Evolutionary conservation across 1,140 invertebrate species (phyloP).

Genomic region (Lasaia peninsularis): DNA sequence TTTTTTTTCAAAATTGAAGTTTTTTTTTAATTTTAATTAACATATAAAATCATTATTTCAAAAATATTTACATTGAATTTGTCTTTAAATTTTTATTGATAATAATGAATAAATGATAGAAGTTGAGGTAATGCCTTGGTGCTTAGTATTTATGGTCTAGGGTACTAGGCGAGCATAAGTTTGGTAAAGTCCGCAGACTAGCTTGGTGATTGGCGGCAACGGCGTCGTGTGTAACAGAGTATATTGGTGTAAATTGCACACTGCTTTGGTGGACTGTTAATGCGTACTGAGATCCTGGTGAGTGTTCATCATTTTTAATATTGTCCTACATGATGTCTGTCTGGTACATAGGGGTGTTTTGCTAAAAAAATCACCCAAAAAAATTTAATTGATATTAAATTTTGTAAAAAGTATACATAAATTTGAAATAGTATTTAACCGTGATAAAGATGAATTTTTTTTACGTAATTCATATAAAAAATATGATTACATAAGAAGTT

Average conservation of each 20-base stretch:
- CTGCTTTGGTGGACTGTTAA: slow-evolving; percentile 73
- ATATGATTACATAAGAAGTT: too few relatives aligned
- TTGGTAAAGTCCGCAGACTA: slow-evolving; percentile 64
- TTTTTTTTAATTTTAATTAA: background rate
- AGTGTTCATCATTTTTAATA: slow-evolving; percentile 69
- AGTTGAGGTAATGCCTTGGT: slow-evolving; percentile 55
- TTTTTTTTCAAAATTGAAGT: background rate
- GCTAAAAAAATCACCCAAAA: background rate
- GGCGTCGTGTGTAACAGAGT: slow-evolving; percentile 61
- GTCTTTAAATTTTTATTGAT: background rate
- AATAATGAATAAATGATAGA: slow-evolving; percentile 3
- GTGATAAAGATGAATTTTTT: too few relatives aligned
- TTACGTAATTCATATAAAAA: too few relatives aligned
- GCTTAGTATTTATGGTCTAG: slow-evolving; percentile 43
- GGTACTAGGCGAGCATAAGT: slow-evolving; percentile 67
- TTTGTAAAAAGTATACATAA: too few relatives aligned
- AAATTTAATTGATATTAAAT: background rate
- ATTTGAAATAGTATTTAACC: too few relatives aligned
- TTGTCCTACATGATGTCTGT: slow-evolving; percentile 29
- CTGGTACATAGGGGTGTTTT: slow-evolving; percentile 1
- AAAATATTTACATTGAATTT: too few relatives aligned
- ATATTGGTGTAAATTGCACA: slow-evolving; percentile 68
- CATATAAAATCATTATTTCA: too few relatives aligned
- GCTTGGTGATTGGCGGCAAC: slow-evolving; percentile 64
- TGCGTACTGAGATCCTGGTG: slow-evolving; percentile 63